Conservation (phyloP, 2,797 vertebrate species). For the Eospalax fontanierii region DNA sequence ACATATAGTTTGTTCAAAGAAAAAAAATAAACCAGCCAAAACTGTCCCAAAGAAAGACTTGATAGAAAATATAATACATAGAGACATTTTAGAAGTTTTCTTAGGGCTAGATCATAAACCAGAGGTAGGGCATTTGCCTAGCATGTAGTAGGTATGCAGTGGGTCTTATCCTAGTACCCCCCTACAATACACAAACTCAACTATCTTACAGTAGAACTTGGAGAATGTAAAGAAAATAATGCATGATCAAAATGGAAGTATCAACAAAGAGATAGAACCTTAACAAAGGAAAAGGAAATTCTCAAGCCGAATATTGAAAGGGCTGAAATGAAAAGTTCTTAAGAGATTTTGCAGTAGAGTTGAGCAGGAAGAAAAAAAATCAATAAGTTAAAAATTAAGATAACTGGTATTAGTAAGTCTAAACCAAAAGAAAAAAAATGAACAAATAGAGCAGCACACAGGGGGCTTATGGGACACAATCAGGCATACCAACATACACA, state of each 20-base stretch:
- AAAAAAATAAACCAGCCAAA: neutral
- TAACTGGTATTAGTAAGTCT: neutral
- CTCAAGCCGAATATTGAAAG: neutral
- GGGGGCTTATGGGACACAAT: neutral
- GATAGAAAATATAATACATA: neutral
- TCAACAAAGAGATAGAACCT: neutral
- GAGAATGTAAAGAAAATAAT: constrained; percentile 1
- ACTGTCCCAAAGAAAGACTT: neutral
- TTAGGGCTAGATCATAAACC: neutral
- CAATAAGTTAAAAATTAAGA: neutral
- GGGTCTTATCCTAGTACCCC: neutral
- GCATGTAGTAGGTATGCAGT: neutral
- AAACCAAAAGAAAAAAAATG: neutral
- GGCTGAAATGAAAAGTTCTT: constrained; percentile 2
- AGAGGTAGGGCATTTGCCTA: no score
- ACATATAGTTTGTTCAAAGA: neutral
- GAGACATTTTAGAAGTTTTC: neutral
- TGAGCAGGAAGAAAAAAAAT: neutral
- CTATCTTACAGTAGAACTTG: neutral
- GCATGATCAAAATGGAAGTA: neutral
- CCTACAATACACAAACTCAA: neutral
- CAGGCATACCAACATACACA: neutral
- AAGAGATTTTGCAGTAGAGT: neutral
- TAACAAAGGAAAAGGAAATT: neutral
- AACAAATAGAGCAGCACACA: neutral